Conservation (phyloP, 2,113 vertebrate species). For the Bubalus kerabau region DNA sequence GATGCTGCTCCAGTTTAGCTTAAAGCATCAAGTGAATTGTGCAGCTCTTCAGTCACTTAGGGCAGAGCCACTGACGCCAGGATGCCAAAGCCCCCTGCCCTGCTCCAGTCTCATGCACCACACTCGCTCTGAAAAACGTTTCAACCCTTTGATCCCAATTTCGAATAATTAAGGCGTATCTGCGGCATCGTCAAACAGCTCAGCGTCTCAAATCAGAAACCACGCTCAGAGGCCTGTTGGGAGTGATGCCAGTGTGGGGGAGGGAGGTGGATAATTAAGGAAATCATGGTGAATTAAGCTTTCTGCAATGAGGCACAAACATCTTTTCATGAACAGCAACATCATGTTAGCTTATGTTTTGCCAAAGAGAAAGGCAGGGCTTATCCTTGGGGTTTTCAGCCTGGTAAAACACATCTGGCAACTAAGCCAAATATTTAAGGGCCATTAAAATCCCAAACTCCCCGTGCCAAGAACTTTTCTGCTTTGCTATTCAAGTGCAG, state of each 20-base stretch:
- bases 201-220: not conserved
- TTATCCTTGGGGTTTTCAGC: conserved; percentile 38
- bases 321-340: conserved; percentile 58
- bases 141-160: conserved; percentile 46
- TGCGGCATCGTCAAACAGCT: not conserved
- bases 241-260: conserved; percentile 34
- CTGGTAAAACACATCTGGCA: conserved; percentile 68
- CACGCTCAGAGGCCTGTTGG: not conserved
- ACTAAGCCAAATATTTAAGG: conserved; percentile 64
- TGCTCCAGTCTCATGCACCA: not conserved
- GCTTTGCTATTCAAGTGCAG: conserved; percentile 62
- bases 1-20: not conserved
- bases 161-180: conserved; percentile 42
- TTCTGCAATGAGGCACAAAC: conserved; percentile 62
- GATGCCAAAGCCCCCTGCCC: not conserved
- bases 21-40: not conserved
- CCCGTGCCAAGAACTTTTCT: conserved; percentile 62
- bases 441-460: conserved; percentile 68
- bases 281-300: conserved; percentile 61
- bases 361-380: conserved; percentile 61
- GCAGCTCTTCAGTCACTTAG: accelerated
- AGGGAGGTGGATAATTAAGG: conserved; percentile 47
- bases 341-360: conserved; percentile 60
- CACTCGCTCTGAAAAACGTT: not conserved
- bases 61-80: accelerated